These are phyloP conservation scores for Agriopis leucophaearia DNA, from an alignment of 2,888 invertebrate species.

Conservation along the genomic window DNA sequence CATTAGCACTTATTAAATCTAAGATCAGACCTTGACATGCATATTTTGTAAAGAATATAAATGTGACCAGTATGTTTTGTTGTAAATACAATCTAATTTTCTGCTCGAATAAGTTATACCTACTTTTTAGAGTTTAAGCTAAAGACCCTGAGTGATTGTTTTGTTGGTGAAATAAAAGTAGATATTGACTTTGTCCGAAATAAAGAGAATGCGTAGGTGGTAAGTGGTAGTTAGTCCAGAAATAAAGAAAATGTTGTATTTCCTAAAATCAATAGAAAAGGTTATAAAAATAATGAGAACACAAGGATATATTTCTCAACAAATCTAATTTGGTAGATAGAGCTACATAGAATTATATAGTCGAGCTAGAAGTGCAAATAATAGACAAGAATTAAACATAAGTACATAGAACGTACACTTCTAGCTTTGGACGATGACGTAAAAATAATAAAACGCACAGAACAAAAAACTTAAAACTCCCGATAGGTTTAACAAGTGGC, in stretches of 20 bases:
- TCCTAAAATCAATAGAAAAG: background rate
- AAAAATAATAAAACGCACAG: constrained; percentile 39
- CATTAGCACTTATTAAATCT: background rate
- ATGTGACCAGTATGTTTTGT: background rate
- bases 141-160: background rate
- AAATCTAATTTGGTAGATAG: background rate
- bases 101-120: background rate
- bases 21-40: constrained; percentile 19
- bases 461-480: constrained; percentile 51
- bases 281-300: background rate
- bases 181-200: background rate
- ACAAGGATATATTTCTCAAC: background rate
- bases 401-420: background rate
- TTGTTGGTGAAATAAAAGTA: background rate
- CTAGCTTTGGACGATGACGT: background rate
- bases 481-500: constrained; percentile 52
- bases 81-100: constrained; percentile 4
- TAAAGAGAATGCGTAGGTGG: constrained; percentile 12
- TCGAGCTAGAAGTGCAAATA: background rate
- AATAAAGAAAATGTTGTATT: background rate
- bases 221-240: background rate
- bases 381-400: background rate
- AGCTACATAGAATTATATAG: background rate
- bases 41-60: constrained; percentile 9
- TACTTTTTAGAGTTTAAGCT: background rate